Evolutionary conservation across 2,888 invertebrate species (phyloP), one percentile per base, ranked within the genome.

Genomic region (Dicyrtomina minuta): DNA sequence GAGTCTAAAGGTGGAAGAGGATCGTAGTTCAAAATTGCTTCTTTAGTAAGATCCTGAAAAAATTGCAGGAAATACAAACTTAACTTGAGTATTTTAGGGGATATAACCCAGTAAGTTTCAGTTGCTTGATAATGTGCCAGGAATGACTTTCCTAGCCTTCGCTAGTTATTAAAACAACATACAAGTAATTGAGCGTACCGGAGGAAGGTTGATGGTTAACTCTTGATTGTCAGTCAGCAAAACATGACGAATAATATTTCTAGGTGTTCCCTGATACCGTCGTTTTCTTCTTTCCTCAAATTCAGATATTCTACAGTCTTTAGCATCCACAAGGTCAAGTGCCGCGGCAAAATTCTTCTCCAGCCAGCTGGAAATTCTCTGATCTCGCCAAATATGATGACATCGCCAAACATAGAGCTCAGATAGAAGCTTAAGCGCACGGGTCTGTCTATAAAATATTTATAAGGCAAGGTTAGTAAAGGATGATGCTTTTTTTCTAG

Each of bases 381-480:
- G 83, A 76, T 90, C 89, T 79, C 91, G 90, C 93, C 93, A 94
- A 60, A 92, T 84, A 65, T 89, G 87, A 80, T 87, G 88, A 75
- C 87, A 87, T 59, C 92, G 86, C 67, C 87, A 87, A 17, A 91
- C 85, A 80, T 92, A 93, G 73, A 94, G 83, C 46, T 86, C 84
- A 72, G 89, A 85, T 61, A 93, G 81, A 79, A 91, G 89, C 73
- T 86, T 86, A 69, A 93, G 81, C 10, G 90, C 83, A 53, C 80
- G 78, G 3, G 81, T 80, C 82, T 88, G 87, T 74, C 87, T 87
- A 79, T 79, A 85, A 81, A 81, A 81, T n/a, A n/a, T n/a, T n/a
- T n/a, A n/a, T n/a, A n/a, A n/a, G n/a, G n/a, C n/a, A n/a, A n/a
- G n/a, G n/a, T n/a, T n/a, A n/a, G n/a, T n/a, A n/a, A n/a, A n/a